Base-by-base conservation (phyloP, 2,113 vertebrate species). In the Cryptotis parvus region DNA sequence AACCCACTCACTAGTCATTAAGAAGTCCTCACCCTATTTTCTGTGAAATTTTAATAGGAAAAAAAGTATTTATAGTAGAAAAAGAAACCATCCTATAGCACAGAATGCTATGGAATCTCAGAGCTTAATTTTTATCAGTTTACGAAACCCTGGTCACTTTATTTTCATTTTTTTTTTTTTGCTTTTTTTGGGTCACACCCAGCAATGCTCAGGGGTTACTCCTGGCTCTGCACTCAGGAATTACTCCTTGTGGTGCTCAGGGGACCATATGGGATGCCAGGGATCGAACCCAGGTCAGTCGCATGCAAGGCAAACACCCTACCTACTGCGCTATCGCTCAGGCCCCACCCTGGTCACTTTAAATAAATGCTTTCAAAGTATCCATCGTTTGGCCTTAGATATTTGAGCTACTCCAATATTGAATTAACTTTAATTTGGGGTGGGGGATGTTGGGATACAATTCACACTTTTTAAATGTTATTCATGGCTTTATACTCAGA, bases 71-170 rank as follows among this genome's bases (percentile, higher is more conserved):
- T 31, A 39, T 22, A 65, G 66, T 65, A 91, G 39, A n/a, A 77
- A 84, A 74, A 77, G 5, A 92, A 76, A 14, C 2, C 5, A 49
- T 68, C 70, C 79, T 61, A 12, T 20, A 78, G 37, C 41, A 45
- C 2, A 8, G 90, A 11, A 70, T 35, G 41, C 35, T 43, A 37
- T 89, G 26, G 39, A 84, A 52, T 65, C 33, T 80, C 80, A 27
- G 55, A 45, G 63, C 63, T 58, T 72, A 22, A 66, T 74, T 90
- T 81, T 68, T 35, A 68, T 33, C 55, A 20, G 31, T 81, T 49
- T 84, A 39, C 66, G 39, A 75, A 90, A 77, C 33, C 41, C 33
- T 77, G 63, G 74, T 68, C 65, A 58, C 15, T 93, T 93, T 82
- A 33, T n/a, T n/a, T n/a, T n/a, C n/a, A n/a, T n/a, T n/a, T n/a